Evolutionary conservation across 30 jellyfish, hydroid and myxozoan genomes (phyloP).

Genomic region (Catostylus mosaicus): DNA sequence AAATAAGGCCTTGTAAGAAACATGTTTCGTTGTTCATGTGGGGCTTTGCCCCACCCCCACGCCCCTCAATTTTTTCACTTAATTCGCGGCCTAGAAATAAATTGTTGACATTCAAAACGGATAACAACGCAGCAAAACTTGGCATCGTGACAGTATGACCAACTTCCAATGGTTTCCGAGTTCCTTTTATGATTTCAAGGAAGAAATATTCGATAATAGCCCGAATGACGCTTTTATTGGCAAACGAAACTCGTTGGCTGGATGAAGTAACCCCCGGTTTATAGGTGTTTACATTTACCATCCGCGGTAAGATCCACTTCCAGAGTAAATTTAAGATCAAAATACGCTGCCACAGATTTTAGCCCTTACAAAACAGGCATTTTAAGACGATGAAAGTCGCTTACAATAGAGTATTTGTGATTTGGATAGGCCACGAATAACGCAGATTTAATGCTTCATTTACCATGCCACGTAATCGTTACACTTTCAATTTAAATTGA

Average conservation of each 20-base stretch:
- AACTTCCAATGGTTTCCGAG: not conserved
- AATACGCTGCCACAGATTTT: conserved; percentile 38
- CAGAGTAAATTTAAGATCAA: conserved; percentile 35
- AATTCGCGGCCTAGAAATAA: no score
- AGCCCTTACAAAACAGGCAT: conserved; percentile 47
- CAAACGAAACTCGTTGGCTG: not conserved
- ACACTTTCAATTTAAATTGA: conserved; percentile 35
- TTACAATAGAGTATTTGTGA: conserved; percentile 11
- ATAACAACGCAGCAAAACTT: not conserved
- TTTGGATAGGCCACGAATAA: conserved; percentile 5
- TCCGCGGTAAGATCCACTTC: conserved; percentile 50
- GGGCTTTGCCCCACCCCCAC: no score
- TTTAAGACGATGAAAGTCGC: conserved; percentile 20
- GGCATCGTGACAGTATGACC: not conserved
- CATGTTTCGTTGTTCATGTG: no score
- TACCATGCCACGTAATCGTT: conserved; percentile 60
- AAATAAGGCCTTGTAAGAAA: no score
- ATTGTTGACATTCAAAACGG: no score
- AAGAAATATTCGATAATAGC: not conserved
- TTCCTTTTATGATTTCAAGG: not conserved
- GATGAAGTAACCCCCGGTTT: conserved; percentile 48
- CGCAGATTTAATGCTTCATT: conserved; percentile 50
- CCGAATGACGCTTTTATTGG: not conserved
- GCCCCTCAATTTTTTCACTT: no score
- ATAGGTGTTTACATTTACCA: conserved; percentile 45